Evolutionary conservation across 2,888 invertebrate species (phyloP).

Genomic region (Didymodactylos carnosus): DNA sequence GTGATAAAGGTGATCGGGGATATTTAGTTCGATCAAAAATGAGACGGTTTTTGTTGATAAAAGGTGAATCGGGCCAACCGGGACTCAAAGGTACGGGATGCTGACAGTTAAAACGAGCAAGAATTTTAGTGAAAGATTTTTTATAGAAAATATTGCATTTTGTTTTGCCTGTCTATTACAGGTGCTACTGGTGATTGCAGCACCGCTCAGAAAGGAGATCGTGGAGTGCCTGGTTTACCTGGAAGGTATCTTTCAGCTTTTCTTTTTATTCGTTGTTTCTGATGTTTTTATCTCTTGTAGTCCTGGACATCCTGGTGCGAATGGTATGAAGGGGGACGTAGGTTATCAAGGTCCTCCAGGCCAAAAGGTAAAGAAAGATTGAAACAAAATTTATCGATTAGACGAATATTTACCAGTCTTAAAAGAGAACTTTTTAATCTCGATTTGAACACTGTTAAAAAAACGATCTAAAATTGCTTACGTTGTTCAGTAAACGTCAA

Average conservation of each 20-base stretch:
- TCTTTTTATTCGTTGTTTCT: too few relatives aligned
- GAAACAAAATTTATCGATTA: too few relatives aligned
- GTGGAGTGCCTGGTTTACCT: neutral
- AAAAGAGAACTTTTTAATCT: too few relatives aligned
- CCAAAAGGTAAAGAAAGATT: too few relatives aligned
- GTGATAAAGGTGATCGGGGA: neutral
- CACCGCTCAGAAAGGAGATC: neutral
- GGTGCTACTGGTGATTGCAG: neutral
- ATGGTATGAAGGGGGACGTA: neutral
- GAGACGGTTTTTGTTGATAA: neutral
- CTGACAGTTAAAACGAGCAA: too few relatives aligned
- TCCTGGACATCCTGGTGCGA: neutral
- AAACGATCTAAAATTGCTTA: too few relatives aligned
- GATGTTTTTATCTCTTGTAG: neutral
- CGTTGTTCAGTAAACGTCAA: too few relatives aligned
- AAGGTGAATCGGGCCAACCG: neutral
- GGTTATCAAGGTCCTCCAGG: neutral
- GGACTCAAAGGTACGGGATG: neutral
- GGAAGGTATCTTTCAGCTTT: too few relatives aligned
- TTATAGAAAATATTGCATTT: too few relatives aligned
- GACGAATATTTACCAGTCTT: too few relatives aligned
- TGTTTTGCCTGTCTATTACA: neutral
- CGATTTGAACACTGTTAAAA: too few relatives aligned
- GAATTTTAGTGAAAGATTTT: too few relatives aligned
- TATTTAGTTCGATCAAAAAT: neutral